phyloP scores from a whole-genome alignment of 2,797 vertebrate species.

The Rhinella marina region DNA sequence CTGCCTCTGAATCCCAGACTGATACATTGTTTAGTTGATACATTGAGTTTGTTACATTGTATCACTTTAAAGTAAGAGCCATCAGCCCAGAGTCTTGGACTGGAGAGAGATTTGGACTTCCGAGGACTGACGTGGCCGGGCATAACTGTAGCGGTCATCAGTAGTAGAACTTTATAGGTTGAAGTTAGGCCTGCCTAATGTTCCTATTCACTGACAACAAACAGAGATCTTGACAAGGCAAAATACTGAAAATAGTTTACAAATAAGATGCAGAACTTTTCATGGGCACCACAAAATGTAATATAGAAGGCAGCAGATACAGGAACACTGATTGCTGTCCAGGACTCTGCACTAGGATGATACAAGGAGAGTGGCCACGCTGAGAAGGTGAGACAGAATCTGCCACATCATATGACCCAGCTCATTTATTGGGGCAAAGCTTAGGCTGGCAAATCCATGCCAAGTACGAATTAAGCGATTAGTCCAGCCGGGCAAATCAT shows the following conservation, averaged over 20 bases:
- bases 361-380: conserved; percentile 27
- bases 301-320: not conserved
- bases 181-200: not conserved
- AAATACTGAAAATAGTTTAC: not conserved
- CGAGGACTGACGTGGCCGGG: not conserved
- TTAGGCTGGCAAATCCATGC: conserved; percentile 54
- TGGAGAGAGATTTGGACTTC: not conserved
- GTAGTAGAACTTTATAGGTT: not conserved
- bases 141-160: not conserved
- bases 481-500: conserved; percentile 36
- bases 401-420: conserved; percentile 22
- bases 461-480: conserved; percentile 61
- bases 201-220: not conserved
- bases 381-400: conserved; percentile 55
- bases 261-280: not conserved
- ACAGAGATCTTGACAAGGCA: too few species aligned
- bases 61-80: not conserved
- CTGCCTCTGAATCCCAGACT: too few species aligned
- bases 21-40: too few species aligned
- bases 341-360: not conserved
- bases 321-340: not conserved
- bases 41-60: not conserved
- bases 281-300: too few species aligned
- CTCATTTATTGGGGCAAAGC: conserved; percentile 51
- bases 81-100: not conserved